These are phyloP conservation scores for Suncus etruscus DNA, from an alignment of 2,113 vertebrate genomes.

Conservation along the genomic window DNA sequence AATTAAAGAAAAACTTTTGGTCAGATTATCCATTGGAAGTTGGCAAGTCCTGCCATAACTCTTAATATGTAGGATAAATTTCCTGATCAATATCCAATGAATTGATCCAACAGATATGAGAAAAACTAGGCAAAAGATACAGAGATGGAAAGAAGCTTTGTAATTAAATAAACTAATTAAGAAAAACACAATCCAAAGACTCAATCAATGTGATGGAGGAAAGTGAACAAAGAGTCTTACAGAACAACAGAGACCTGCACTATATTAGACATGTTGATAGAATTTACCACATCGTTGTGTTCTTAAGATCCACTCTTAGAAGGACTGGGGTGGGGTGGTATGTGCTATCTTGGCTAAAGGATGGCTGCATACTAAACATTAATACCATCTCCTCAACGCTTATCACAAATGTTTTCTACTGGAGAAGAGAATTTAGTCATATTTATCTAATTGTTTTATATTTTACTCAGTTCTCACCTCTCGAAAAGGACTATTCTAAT, in stretches of 20 bases:
- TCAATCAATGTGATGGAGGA: not conserved
- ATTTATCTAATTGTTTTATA: not conserved
- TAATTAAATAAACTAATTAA: not conserved
- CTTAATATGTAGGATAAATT: not conserved
- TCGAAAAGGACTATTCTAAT: fast-evolving
- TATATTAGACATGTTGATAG: not conserved
- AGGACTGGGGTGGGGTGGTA: too few species aligned
- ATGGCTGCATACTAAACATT: too few species aligned
- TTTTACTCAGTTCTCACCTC: not conserved
- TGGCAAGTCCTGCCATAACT: not conserved
- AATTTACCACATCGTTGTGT: too few species aligned
- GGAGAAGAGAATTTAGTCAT: not conserved
- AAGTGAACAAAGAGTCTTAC: not conserved
- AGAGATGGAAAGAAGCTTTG: not conserved
- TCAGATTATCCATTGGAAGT: not conserved
- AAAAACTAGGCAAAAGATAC: not conserved
- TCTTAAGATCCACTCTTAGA: too few species aligned
- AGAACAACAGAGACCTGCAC: not conserved
- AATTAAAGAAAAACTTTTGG: not conserved
- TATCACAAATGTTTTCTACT: too few species aligned
- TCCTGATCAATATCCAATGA: not conserved
- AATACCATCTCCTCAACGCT: too few species aligned
- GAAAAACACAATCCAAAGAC: not conserved
- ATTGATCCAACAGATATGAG: not conserved
- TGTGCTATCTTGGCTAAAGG: too few species aligned